phyloP scores from a whole-genome alignment of 2,113 vertebrate genomes.

The Mionectes macconnelli region DNA sequence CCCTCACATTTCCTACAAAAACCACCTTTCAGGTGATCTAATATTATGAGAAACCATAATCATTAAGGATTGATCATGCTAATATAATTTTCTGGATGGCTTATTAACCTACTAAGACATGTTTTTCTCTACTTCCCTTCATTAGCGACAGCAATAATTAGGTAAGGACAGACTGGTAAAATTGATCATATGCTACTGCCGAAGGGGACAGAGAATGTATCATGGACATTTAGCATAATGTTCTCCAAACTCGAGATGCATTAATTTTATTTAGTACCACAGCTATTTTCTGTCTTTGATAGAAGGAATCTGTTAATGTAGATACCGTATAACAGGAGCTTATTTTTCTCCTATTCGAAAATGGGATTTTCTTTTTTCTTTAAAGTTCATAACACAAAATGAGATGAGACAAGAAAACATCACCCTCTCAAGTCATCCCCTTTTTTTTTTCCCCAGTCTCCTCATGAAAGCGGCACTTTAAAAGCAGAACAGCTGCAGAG shows the following conservation, averaged over 20 bases:
- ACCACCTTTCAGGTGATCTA: conserved; percentile 70
- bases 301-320: conserved; percentile 9
- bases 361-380: background rate
- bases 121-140: conserved; percentile 74
- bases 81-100: conserved; percentile 77
- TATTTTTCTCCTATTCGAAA: background rate
- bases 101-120: conserved; percentile 76
- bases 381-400: background rate
- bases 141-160: conserved; percentile 72
- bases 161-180: conserved; percentile 64
- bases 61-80: conserved; percentile 72
- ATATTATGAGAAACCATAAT: conserved; percentile 69
- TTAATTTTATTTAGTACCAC: conserved; percentile 21
- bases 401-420: background rate
- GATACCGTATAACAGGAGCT: background rate
- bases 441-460: background rate
- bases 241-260: conserved; percentile 24
- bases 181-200: conserved; percentile 61
- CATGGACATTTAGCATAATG: conserved; percentile 33
- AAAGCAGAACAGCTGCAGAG: background rate
- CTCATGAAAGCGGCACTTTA: background rate
- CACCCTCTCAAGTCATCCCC: background rate
- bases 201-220: conserved; percentile 38
- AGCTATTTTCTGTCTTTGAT: conserved; percentile 27
- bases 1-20: conserved; percentile 5